Percentiles rank a stretch among this genome's conserved stretches.
Evolutionary conservation across 2,888 invertebrate genomes (phyloP).

Genomic region (Leptura quadrifasciata): DNA sequence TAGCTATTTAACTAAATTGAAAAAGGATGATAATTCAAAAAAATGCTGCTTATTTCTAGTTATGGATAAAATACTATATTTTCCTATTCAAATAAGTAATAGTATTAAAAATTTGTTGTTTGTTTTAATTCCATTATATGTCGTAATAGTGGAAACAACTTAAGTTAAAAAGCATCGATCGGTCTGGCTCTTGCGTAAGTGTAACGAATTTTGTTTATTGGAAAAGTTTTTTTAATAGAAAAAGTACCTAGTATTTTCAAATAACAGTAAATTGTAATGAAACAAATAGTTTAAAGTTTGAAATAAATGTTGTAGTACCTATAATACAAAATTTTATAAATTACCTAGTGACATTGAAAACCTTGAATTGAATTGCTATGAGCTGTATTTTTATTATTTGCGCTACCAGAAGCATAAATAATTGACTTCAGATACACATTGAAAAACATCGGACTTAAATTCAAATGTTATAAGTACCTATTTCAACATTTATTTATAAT

Average conservation of each 20-base stretch:
- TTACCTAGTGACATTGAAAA: not conserved
- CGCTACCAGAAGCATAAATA: not conserved
- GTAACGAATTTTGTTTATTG: conserved; percentile 37
- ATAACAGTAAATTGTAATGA: conserved; percentile 20
- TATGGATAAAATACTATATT: not conserved
- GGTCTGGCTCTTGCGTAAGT: conserved; percentile 12
- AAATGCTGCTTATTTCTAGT: not conserved
- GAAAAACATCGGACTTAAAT: not conserved
- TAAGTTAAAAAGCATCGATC: not conserved
- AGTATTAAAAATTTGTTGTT: conserved; percentile 7
- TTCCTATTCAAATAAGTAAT: not conserved
- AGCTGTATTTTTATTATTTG: not conserved
- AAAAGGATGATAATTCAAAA: not conserved
- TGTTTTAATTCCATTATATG: conserved; percentile 6
- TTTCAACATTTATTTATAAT: no score
- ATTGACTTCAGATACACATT: not conserved
- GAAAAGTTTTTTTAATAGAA: conserved; percentile 31
- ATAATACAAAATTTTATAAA: conserved; percentile 5
- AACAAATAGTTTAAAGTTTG: conserved; percentile 1
- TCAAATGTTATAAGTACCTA: no score
- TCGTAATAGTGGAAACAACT: not conserved
- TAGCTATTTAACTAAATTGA: no score
- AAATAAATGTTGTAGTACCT: conserved; percentile 8
- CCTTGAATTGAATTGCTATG: conserved; percentile 12
- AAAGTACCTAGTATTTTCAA: conserved; percentile 33